Base-by-base conservation (phyloP, 2,888 invertebrate species). In the Drosophila setosimentum region DNA sequence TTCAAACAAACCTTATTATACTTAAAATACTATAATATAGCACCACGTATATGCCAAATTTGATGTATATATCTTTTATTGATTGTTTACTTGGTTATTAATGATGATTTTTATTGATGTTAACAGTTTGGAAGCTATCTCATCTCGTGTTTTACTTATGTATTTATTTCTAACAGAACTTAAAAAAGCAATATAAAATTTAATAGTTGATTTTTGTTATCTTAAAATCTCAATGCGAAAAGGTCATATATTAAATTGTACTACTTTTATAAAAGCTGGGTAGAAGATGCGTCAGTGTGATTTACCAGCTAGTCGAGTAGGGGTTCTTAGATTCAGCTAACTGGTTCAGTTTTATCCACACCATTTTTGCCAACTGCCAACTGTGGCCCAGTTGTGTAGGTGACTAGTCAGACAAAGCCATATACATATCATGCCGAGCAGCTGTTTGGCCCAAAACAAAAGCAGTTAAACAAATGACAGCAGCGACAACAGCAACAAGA, bases 391-490 rank as follows among this genome's bases (percentile, higher is more conserved):
- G 29, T 62, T 59, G 58, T 27, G 61, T 53, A 18, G 58, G 29
- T 55, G 62, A 57, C 27, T 74, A 33, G 35, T 16, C 48, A 54
- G 35, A 68, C 35, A 50, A 45, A 42, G 58, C n/a, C 33, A 33
- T 55, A 68, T 59, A 63, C 50, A 67, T 80, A 57, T 84, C 73
- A 83, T 85, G 86, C 67, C 80, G 63, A 79, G 68, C 88, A 83
- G 88, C 88, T 88, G 86, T 88, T 88, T 74, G 68, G 69, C 68
- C 62, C 55, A 67, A 78, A 79, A 80, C 82, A 87, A 82, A 80
- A 69, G 82, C 73, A 59, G 64, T 72, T 71, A 78, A 69, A 68
- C 60, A 58, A 78, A 82, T 73, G 74, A 75, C 81, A 76, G 68
- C 63, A 74, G 45, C 63, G 45, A 37, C 57, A 70, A 58, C n/a